Evolutionary conservation across 2,113 vertebrate species (phyloP).

Genomic region (Tiliqua scincoides): DNA sequence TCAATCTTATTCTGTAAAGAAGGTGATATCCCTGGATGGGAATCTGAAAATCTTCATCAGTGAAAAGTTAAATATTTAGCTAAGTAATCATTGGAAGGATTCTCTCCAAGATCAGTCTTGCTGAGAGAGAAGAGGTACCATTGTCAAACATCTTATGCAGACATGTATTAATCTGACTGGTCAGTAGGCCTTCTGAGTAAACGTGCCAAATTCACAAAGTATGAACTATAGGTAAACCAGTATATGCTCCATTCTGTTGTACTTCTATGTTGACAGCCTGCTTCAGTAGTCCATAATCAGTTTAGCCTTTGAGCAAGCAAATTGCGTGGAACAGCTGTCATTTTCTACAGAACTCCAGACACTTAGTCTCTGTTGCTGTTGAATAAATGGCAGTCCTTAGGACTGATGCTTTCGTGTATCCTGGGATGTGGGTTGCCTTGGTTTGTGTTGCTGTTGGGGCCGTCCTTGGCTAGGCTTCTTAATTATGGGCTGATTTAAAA

Average conservation of each 20-base stretch:
- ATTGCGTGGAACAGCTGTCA: background rate
- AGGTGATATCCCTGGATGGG: background rate
- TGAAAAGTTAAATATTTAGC: background rate
- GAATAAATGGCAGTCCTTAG: background rate
- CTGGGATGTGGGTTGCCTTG: background rate
- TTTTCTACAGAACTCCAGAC: background rate
- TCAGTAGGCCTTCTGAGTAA: background rate
- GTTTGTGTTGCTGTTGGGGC: background rate
- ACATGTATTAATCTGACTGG: background rate
- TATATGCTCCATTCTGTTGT: background rate
- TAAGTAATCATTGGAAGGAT: background rate
- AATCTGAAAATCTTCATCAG: background rate
- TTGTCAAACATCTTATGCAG: background rate
- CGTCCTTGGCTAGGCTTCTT: too few species aligned
- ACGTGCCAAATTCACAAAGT: background rate
- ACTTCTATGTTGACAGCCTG: background rate
- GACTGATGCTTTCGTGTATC: background rate
- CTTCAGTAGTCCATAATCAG: background rate
- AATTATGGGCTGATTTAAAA: background rate
- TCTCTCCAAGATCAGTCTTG: background rate
- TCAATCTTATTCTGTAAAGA: background rate
- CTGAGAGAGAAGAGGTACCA: background rate
- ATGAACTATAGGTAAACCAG: background rate
- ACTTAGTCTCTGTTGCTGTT: background rate
- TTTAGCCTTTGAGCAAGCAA: background rate